Evolutionary conservation across 2,113 vertebrate species (phyloP), one percentile per base, ranked within the genome.

Genomic region (Chaetodon auriga): DNA sequence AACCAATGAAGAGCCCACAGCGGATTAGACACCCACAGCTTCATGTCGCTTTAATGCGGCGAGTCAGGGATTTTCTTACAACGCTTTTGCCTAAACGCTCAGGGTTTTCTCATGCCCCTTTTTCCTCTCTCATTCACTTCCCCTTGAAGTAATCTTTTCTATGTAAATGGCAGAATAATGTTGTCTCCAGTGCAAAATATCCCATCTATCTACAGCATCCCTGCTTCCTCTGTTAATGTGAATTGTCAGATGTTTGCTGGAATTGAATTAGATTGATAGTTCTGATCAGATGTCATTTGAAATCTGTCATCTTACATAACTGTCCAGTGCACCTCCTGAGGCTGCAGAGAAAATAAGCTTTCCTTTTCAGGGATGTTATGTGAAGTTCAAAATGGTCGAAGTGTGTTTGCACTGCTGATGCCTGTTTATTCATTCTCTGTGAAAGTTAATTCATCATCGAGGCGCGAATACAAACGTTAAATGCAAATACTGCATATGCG

Each of bases 1-100:
- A 94, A 94, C 91, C 92, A 92, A 92, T 90, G 90, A 89, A 92
- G 93, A 95, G 90, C 92, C 94, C 89, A 92, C 90, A 90, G 92
- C 91, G 93, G 93, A 95, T 96, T 94, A 95, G 93, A 95, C 93
- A 94, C 95, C 95, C 95, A 95, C 94, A 90, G 94, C 89, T 94
- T 95, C 92, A 91, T 95, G 94, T 95, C 81, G 88, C 93, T 93
- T 92, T 95, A 95, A 96, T 93, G 92, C 90, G 84, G 92, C 92
- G 92, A 93, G 92, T 91, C 89, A 89, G 90, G 93, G 95, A 95
- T 95, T 95, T 95, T 94, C 90, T 93, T 89, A 85, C 90, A 92
- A 86, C 65, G 79, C 80, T 90, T 92, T 82, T 90, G 80, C 90
- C 85, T 91, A 89, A 93, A 94, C 68, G 88, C 86, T 90, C 78